Evolutionary conservation across 2,113 vertebrate species (phyloP), one percentile per base, ranked within the genome.

Genomic region (Desmodus rotundus): DNA sequence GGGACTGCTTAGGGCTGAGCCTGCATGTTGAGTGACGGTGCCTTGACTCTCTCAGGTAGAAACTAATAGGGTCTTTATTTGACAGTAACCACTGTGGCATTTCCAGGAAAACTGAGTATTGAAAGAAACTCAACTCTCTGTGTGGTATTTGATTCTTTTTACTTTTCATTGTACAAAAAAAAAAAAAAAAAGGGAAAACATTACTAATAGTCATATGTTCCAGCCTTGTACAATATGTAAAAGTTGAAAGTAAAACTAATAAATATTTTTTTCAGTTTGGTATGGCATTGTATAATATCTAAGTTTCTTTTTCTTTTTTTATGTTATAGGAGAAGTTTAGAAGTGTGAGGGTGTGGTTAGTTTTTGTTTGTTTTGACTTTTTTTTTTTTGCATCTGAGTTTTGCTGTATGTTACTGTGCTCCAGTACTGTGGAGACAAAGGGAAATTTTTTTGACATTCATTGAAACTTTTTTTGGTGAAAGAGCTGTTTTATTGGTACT

Each of bases 51-150:
- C 89, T 83, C 70, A 36, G 50, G 33, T 76, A 15, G 81, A 91
- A 96, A 80, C 47, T 63, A 68, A 77, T 65, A 47, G 45, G 54
- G 80, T 63, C 26, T 93, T 68, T 89, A 61, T 91, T 86, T 95
- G 26, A 91, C 11, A 74, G 24, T 89, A 70, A 74, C 24, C 76
- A 54, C 47, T 65, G 43, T 26, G 63, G 9, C 36, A 43, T 82
- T 96, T 95, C 89, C 17, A 67, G 83, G 54, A 94, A 97, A 47
- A 89, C 72, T 94, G 94, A 85, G 86, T 97, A 81, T 72, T 58
- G 11, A 52, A 72, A 82, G 77, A 92, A 93, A 80, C 14, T 26
- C 31, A 15, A 43, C 12, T 43, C 41, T n/a, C 15, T 76, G 33
- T 43, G 54, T 47, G 14, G 28, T 86, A 76, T 86, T 52, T 90